These are phyloP conservation scores for Monopterus albus DNA, from an alignment of 2,113 vertebrate genomes.

Conservation along the genomic window DNA sequence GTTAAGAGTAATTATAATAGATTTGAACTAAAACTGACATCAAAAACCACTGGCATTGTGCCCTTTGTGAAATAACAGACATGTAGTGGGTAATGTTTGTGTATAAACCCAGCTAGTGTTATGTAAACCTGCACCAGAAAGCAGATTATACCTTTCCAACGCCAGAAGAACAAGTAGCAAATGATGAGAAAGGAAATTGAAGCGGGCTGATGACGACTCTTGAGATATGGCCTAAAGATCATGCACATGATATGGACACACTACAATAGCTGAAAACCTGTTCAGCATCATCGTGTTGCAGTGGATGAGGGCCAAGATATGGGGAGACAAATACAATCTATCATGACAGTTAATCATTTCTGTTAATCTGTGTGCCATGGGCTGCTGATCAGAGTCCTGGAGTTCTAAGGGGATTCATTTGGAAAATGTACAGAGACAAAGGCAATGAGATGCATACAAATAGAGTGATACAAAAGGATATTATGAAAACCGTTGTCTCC, in stretches of 20 bases:
- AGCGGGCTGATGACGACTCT: constrained; percentile 56
- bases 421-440: constrained; percentile 68
- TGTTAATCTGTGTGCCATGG: constrained; percentile 76
- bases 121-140: constrained; percentile 34
- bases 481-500: constrained; percentile 55
- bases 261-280: constrained; percentile 44
- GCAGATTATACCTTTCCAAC: constrained; percentile 47
- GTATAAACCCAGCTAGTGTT: neutral
- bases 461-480: constrained; percentile 60
- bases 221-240: constrained; percentile 58
- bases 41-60: neutral
- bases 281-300: constrained; percentile 6
- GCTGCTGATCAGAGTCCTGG: constrained; percentile 60
- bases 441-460: constrained; percentile 68
- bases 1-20: neutral
- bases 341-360: constrained; percentile 77
- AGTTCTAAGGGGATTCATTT: constrained; percentile 70
- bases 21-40: neutral
- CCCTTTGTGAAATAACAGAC: neutral
- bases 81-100: too few species aligned
- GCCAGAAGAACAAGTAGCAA: neutral
- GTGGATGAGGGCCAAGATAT: constrained; percentile 50
- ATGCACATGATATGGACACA: constrained; percentile 32
- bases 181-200: constrained; percentile 71
- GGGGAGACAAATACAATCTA: constrained; percentile 66